A percentile compares a stretch with the other conserved stretches of the same genome.
phyloP scores from a whole-genome alignment of 2,113 vertebrate species.

The Rhinichthys klamathensis region DNA sequence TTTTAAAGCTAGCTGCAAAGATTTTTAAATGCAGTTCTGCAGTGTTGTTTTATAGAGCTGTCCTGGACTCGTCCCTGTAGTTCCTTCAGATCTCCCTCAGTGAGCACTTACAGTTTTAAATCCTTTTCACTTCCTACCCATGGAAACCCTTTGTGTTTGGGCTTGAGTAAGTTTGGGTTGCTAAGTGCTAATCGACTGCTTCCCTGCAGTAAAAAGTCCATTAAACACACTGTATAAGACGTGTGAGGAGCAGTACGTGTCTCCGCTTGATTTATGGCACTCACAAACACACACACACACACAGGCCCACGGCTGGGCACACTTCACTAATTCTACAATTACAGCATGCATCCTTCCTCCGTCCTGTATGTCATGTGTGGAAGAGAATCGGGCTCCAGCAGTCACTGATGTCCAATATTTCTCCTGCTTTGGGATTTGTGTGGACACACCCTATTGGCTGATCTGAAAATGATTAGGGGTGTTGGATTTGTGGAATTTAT shows the following conservation, averaged over 20 bases:
- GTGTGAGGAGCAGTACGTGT: slow-evolving; percentile 36
- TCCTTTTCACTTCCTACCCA: slow-evolving; percentile 55
- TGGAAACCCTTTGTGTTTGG: slow-evolving; percentile 60
- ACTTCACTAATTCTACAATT: slow-evolving; percentile 44
- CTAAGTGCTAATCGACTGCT: slow-evolving; percentile 47
- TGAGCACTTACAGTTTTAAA: slow-evolving; percentile 30
- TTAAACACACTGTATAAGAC: slow-evolving; percentile 50
- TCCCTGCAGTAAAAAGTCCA: slow-evolving; percentile 43
- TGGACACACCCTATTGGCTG: slow-evolving; percentile 42
- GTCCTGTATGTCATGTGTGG: background rate
- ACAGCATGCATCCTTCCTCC: background rate
- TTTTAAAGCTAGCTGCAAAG: background rate
- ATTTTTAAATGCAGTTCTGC: background rate
- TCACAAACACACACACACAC: slow-evolving; percentile 2
- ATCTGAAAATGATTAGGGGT: slow-evolving; percentile 53
- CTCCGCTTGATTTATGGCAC: slow-evolving; percentile 37
- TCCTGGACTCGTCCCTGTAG: background rate
- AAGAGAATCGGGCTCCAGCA: slow-evolving; percentile 4
- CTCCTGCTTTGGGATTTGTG: slow-evolving; percentile 27
- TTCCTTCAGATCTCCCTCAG: slow-evolving; percentile 35
- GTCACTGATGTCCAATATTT: slow-evolving; percentile 32
- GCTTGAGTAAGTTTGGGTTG: slow-evolving; percentile 43
- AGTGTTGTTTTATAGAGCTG: background rate
- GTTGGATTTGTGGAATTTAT: slow-evolving; percentile 34
- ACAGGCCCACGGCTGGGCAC: slow-evolving; percentile 30